phyloP scores from a whole-genome alignment of 2,888 invertebrate species.

The Patella pellucida region DNA sequence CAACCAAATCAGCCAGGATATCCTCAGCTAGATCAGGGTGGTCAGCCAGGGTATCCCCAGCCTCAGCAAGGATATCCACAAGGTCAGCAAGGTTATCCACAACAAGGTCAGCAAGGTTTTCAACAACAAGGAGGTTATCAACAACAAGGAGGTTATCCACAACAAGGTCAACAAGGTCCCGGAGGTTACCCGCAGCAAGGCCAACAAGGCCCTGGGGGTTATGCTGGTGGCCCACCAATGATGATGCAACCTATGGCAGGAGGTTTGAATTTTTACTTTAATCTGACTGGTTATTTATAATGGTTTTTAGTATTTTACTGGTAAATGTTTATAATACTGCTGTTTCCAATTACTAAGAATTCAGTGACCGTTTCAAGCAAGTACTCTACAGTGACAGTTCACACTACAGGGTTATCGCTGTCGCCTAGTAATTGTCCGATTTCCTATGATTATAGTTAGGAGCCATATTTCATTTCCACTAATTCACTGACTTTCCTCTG shows the following conservation, averaged over 20 bases:
- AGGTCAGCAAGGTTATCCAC: background rate
- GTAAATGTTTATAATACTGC: too few species aligned
- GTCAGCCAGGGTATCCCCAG: background rate
- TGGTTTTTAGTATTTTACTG: constrained; percentile 23
- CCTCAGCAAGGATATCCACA: background rate
- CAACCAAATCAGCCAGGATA: background rate
- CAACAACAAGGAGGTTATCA: constrained; percentile 1
- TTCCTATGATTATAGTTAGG: too few species aligned
- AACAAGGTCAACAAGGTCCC: background rate
- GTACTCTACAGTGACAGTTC: too few species aligned
- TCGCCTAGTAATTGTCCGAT: too few species aligned
- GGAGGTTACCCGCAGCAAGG: constrained; percentile 12
- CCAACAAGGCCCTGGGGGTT: constrained; percentile 9
- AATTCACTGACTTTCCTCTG: too few species aligned
- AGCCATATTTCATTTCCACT: too few species aligned
- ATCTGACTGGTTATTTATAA: constrained; percentile 27
- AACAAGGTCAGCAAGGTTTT: background rate
- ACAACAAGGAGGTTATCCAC: background rate
- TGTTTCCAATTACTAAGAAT: too few species aligned
- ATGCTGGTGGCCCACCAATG: constrained; percentile 18
- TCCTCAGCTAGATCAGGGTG: background rate
- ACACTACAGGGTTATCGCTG: too few species aligned
- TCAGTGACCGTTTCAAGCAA: too few species aligned
- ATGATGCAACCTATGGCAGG: constrained; percentile 23
- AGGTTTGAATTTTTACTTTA: constrained; percentile 12